Conservation (phyloP, 2,797 vertebrate genomes). For the Acipenser ruthenus region DNA sequence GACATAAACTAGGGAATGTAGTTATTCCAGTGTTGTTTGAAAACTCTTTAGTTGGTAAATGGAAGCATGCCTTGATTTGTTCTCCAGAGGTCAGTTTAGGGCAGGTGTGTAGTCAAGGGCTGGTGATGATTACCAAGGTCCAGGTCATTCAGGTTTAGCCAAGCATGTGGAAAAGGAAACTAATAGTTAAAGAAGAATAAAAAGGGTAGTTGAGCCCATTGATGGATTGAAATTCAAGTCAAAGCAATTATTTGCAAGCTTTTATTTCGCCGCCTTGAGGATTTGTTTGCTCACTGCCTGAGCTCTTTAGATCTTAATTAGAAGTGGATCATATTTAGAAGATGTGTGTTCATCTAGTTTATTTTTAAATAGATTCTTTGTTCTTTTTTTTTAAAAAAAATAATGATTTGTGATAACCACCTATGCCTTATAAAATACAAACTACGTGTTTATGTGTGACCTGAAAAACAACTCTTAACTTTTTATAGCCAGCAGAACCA, state of each 20-base stretch:
- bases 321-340: conserved; percentile 2
- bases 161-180: conserved; percentile 43
- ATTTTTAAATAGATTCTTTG: conserved; percentile 1
- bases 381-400: background rate
- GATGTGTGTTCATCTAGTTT: background rate
- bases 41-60: conserved; percentile 36
- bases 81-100: conserved; percentile 48
- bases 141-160: conserved; percentile 47
- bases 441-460: conserved; percentile 1
- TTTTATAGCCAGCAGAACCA: conserved; percentile 26
- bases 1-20: background rate
- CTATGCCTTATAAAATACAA: background rate
- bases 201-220: background rate
- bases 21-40: conserved; percentile 12
- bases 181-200: conserved; percentile 38
- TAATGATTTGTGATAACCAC: background rate
- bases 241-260: background rate
- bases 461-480: conserved; percentile 21
- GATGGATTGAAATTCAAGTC: background rate
- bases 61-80: conserved; percentile 51
- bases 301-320: too few relatives aligned
- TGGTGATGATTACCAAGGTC: conserved; percentile 22
- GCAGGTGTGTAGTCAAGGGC: conserved; percentile 41
- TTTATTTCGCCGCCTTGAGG: too few relatives aligned
- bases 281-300: too few relatives aligned